Base-by-base conservation (phyloP, 2,113 vertebrate species). In the Clarias batrachus region DNA sequence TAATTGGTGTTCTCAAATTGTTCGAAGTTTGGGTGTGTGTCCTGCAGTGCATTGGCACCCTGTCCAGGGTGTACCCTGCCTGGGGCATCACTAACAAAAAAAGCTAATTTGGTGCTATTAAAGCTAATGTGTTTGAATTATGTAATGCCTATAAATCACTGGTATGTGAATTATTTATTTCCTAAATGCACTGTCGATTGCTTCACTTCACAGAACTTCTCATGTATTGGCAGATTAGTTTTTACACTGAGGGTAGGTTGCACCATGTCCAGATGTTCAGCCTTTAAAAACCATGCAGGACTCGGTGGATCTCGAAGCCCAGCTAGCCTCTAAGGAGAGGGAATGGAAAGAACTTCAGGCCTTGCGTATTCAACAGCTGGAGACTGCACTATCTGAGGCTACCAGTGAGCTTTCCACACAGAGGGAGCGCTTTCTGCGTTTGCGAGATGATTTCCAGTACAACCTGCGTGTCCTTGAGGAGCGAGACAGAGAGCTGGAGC, bases 401-500 rank as follows among this genome's bases (percentile, higher is more conserved):
- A 73, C 85, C 82, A 74, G 87, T 70, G 91, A 90, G 84, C 93
- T 96, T 86, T 87, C 90, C 59, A 91, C 91, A 63, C 76, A 91
- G 27, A 92, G 87, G 84, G 92, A 91, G 11, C 90, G 91, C 80
- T 93, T 95, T 82, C 88, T 78, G 63, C 80, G 86, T 17, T 89
- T 97, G 70, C 94, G 89, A 88, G 94, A 96, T 81, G 95, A 96
- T 87, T 97, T 97, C 37, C 84, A 93, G 41, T 95, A 94, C 89
- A 97, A 97, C 88, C 89, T 96, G 77, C 86, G 80, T 66, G 90
- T 96, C 84, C 89, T 97, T 85, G 95, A 94, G 83, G 95, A 96
- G 89, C 92, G 95, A 73, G 96, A 96, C 85, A 85, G 8, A 9
- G 96, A 97, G 87, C 91, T 97, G 81, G 89, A 95, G 87, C 91